Evolutionary conservation across 2,797 vertebrate species (phyloP), one percentile per base, ranked within the genome.

Genomic region (Micropoecilia bifurca): DNA sequence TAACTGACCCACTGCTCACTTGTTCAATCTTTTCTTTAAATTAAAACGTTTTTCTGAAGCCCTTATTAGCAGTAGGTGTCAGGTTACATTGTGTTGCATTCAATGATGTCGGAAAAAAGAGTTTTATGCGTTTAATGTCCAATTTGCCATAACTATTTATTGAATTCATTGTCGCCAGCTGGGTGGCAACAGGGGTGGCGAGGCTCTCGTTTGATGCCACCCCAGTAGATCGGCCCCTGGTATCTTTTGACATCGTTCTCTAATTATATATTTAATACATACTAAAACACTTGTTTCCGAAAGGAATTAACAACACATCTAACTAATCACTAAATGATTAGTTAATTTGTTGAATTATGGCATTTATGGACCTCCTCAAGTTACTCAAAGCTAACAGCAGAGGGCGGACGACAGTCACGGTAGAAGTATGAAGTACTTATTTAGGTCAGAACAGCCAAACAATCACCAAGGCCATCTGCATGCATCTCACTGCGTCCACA

Each of bases 381-480:
- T 63, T 63, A 68, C 53, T 14, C 8, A 1, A 25, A 16, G 0
- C 0, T 7, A 13, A 9, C 91, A n/a, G 79, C 66, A 86, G 91
- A 80, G 75, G 91, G 43, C 88, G 79, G 71, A 13, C 74, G 6
- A 3, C 30, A 43, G 25, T 78, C 74, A 78, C 78, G 12, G 36
- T 8, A 36, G 4, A 57, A 1, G 4, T 73, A 0, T 8, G 0
- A 36, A 0, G 39, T 12, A 5, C 71, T 28, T 63, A 79, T 78
- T 75, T 80, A 61, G 87, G 84, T 90, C 87, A 89, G 0, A 16
- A 33, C 8, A 73, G 36, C 9, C 20, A 0, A 41, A 43, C 25
- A 16, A 6, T 76, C 50, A 77, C 41, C 55, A 55, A 18, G 41
- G 63, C 74, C 77, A 50, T 63, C 76, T 50, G 48, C 41, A 18